Evolutionary conservation across 2,888 invertebrate genomes (phyloP).

Genomic region (Myathropa florea): DNA sequence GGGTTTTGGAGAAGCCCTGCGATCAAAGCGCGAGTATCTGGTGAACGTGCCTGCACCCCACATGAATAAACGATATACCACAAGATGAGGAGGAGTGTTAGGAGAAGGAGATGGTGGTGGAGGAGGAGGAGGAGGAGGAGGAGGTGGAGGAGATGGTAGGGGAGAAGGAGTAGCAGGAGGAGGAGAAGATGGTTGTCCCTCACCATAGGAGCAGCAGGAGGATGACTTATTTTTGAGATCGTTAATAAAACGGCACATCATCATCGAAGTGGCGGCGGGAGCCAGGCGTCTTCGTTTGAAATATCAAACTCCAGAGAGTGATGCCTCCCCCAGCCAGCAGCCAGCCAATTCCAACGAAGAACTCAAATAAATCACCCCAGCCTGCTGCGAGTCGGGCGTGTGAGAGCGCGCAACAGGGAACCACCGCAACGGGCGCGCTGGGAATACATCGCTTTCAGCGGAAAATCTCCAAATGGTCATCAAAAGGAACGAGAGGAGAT

Average conservation of each 20-base stretch:
- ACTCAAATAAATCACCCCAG: slow-evolving; percentile 58
- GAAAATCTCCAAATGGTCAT: slow-evolving; percentile 57
- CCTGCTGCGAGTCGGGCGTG: slow-evolving; percentile 35
- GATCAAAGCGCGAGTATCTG: slow-evolving; percentile 47
- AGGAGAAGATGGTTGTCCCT: no score
- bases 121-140: slow-evolving; percentile 11
- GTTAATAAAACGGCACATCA: slow-evolving; percentile 69
- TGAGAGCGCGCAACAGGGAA: neutral
- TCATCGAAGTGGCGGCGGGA: slow-evolving; percentile 57
- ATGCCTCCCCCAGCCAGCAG: slow-evolving; percentile 17
- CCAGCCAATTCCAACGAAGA: slow-evolving; percentile 14
- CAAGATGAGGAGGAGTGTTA: no score
- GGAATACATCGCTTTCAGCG: slow-evolving; percentile 1
- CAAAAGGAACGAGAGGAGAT: slow-evolving; percentile 29
- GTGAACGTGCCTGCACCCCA: slow-evolving; percentile 39
- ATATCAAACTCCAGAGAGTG: slow-evolving; percentile 56
- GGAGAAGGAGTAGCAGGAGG: slow-evolving; percentile 1
- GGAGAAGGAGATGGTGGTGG: neutral
- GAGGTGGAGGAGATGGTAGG: neutral
- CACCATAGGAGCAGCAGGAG: no score
- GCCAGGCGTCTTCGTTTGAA: slow-evolving; percentile 48
- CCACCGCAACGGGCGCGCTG: no score
- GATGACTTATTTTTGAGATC: slow-evolving; percentile 58
- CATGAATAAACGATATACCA: slow-evolving; percentile 45
- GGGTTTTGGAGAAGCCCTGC: slow-evolving; percentile 29